Percentiles rank a stretch among this genome's conserved stretches.
Evolutionary conservation across 2,113 vertebrate species (phyloP).

Genomic region (Pollachius pollachius): DNA sequence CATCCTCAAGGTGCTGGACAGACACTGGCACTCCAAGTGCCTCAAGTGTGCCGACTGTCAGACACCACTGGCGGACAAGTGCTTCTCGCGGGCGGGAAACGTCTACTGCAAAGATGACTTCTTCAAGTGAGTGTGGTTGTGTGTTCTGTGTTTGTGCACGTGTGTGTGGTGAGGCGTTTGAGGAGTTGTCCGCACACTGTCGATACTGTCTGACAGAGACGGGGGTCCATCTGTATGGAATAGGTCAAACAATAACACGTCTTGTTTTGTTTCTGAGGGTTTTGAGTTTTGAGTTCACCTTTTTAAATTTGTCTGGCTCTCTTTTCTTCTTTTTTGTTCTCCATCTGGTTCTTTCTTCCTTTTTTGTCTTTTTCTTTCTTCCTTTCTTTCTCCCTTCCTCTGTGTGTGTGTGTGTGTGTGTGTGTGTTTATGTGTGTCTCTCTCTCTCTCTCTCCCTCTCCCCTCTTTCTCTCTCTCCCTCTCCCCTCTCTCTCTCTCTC

Average conservation of each 20-base stretch:
- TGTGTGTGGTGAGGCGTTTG: too few species aligned
- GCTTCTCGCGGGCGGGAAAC: constrained; percentile 91
- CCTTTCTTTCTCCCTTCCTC: background rate
- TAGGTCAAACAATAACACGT: background rate
- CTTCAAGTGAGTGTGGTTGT: constrained; percentile 88
- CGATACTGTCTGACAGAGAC: background rate
- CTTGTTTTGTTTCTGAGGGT: too few species aligned
- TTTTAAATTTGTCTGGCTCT: too few species aligned
- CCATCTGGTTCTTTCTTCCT: constrained; percentile 9
- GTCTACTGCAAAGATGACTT: constrained; percentile 99
- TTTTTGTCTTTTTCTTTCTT: background rate
- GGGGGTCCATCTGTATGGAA: background rate
- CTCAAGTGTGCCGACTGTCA: constrained; percentile 98
- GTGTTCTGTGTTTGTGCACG: background rate
- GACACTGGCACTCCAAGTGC: constrained; percentile 98
- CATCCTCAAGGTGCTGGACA: constrained; percentile 98
- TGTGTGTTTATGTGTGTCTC: too few species aligned
- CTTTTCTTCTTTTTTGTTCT: background rate
- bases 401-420: background rate
- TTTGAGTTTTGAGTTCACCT: too few species aligned
- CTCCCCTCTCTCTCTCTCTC: constrained; percentile 1
- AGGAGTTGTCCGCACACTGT: background rate
- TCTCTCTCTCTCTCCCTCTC: too few species aligned
- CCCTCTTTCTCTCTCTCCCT: background rate
- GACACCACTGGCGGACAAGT: constrained; percentile 91